Conservation (phyloP, 1,140 invertebrate species). For the Trichomalopsis sarcophagae region DNA sequence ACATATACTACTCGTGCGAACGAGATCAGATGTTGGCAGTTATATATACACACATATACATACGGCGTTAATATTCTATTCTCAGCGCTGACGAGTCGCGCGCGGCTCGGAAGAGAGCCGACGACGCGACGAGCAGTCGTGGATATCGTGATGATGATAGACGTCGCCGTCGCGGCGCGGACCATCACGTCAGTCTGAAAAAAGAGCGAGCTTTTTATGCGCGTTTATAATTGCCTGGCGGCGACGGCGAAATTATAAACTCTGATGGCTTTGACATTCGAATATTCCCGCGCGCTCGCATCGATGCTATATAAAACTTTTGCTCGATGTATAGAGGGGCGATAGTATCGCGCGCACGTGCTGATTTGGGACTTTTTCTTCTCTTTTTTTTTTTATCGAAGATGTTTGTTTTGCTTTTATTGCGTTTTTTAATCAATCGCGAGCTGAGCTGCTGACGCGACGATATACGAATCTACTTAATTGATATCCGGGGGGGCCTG, state of each 20-base stretch:
- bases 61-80: slow-evolving; percentile 61
- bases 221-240: not conserved
- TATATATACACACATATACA: not conserved
- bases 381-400: not conserved
- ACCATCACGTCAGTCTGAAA: not conserved
- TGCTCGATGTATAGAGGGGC: no score
- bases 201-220: not conserved
- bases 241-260: not conserved
- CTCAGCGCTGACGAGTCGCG: slow-evolving; percentile 66
- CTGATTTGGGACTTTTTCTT: no score
- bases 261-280: slow-evolving; percentile 9
- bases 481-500: no score
- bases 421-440: no score
- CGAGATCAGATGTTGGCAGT: not conserved
- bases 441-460: no score
- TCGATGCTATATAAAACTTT: no score
- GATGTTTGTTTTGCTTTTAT: no score
- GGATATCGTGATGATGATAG: slow-evolving; percentile 32
- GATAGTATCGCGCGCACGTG: not conserved
- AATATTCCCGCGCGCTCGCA: not conserved
- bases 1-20: not conserved
- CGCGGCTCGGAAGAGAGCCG: slow-evolving; percentile 18
- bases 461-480: no score
- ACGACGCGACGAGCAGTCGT: slow-evolving; percentile 14
- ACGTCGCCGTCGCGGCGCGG: not conserved